A percentile compares a stretch with the other conserved stretches of the same genome.
Conservation (phyloP, 1,140 invertebrate genomes). For the Nasonia giraulti region DNA sequence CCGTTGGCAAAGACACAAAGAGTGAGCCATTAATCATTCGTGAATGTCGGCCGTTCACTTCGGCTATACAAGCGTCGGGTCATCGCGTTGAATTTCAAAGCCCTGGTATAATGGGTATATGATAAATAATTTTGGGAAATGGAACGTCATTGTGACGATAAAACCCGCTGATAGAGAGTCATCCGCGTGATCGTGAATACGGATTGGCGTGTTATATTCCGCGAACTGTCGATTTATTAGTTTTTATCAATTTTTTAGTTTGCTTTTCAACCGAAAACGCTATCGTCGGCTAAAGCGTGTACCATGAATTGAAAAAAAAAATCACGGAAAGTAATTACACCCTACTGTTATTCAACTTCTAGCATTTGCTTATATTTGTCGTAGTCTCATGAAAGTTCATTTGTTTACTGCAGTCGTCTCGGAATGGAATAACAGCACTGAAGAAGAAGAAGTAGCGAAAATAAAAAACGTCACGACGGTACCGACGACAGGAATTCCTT, state of each 20-base stretch:
- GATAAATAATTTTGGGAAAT: conserved; percentile 40
- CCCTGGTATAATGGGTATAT: neutral
- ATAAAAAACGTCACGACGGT: conserved; percentile 72
- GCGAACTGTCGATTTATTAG: too few species aligned
- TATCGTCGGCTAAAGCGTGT: neutral
- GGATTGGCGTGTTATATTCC: too few species aligned
- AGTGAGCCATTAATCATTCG: conserved; percentile 65
- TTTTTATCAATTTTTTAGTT: too few species aligned
- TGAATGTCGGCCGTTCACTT: conserved; percentile 52
- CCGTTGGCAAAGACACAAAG: conserved; percentile 48
- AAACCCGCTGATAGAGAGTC: neutral
- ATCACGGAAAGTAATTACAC: neutral
- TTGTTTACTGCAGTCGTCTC: conserved; percentile 75
- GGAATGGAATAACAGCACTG: conserved; percentile 82
- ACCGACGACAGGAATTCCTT: conserved; percentile 67
- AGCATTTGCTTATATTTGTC: neutral
- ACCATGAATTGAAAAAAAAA: neutral
- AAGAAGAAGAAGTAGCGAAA: conserved; percentile 69
- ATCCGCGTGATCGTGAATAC: neutral
- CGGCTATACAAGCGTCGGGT: neutral
- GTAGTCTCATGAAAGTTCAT: conserved; percentile 38
- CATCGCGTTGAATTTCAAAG: neutral
- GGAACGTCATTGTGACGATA: conserved; percentile 41
- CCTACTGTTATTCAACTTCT: conserved; percentile 16
- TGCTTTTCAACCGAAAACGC: neutral